Evolutionary conservation across 2,797 vertebrate species (phyloP).

Genomic region (Phaenicophaeus curvirostris): DNA sequence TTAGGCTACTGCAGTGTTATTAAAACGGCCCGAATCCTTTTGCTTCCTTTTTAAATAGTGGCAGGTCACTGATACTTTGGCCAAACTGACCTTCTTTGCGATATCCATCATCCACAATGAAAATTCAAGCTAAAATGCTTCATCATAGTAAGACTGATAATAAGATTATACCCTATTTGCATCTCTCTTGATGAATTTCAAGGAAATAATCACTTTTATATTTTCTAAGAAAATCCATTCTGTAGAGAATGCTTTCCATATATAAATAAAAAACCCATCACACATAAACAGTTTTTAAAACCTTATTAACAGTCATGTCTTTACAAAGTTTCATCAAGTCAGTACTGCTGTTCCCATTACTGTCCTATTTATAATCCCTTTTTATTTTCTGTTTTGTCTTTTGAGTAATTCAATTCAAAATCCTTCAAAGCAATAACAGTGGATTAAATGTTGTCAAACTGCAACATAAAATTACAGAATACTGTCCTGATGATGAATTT

Average conservation of each 20-base stretch:
- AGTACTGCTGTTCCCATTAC: slow-evolving; percentile 38
- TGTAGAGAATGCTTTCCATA: slow-evolving; percentile 46
- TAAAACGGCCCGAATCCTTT: not conserved
- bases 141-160: not conserved
- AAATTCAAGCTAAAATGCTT: not conserved
- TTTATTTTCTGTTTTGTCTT: slow-evolving; percentile 66
- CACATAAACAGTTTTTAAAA: slow-evolving; percentile 38
- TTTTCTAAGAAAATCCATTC: slow-evolving; percentile 58
- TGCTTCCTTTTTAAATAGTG: not conserved
- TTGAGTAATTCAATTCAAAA: slow-evolving; percentile 75
- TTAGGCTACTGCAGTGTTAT: not conserved
- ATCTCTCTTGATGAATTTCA: slow-evolving; percentile 41
- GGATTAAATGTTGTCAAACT: slow-evolving; percentile 68
- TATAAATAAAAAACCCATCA: slow-evolving; percentile 15
- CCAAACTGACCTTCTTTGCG: not conserved
- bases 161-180: slow-evolving; percentile 8
- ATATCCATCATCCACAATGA: not conserved
- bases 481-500: slow-evolving; percentile 55
- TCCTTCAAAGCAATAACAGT: slow-evolving; percentile 67
- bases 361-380: slow-evolving; percentile 46
- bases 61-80: not conserved
- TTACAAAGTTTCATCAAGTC: slow-evolving; percentile 59
- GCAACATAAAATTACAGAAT: slow-evolving; percentile 56
- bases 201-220: slow-evolving; percentile 30
- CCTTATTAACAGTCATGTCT: slow-evolving; percentile 57